These are phyloP conservation scores for Platichthys stellatus DNA, from an alignment of 2,113 vertebrate species.

Conservation along the genomic window DNA sequence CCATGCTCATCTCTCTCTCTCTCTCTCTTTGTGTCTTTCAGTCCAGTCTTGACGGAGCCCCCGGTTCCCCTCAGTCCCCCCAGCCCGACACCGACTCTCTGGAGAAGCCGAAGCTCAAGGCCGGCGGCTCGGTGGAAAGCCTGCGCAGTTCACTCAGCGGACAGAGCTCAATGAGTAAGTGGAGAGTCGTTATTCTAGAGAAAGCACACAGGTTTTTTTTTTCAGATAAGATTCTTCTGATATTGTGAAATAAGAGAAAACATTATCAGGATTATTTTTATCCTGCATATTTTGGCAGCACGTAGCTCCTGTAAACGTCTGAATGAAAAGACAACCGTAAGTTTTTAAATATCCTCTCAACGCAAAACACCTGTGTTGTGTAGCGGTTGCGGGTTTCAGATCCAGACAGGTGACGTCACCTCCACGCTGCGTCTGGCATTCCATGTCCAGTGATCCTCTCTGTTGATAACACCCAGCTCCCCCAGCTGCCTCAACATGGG, in stretches of 20 bases:
- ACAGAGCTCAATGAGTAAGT: constrained; percentile 98
- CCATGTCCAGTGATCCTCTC: background rate
- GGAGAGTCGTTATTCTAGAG: background rate
- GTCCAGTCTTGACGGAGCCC: constrained; percentile 88
- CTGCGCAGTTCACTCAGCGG: constrained; percentile 96
- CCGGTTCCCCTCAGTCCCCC: constrained; percentile 85
- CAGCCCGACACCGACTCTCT: constrained; percentile 86
- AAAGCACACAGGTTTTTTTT: background rate
- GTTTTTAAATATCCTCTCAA: background rate
- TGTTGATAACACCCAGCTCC: constrained; percentile 8
- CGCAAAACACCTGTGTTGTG: constrained; percentile 34
- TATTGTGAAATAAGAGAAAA: background rate
- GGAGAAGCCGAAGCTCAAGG: constrained; percentile 97
- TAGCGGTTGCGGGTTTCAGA: background rate
- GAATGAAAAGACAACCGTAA: background rate
- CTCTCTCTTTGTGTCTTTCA: constrained; percentile 67
- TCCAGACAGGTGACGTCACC: constrained; percentile 2
- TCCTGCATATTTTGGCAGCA: background rate
- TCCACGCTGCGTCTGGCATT: background rate
- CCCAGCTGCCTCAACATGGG: background rate
- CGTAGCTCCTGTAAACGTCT: background rate
- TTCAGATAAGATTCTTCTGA: background rate
- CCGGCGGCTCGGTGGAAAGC: constrained; percentile 95
- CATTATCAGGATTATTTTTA: too few relatives aligned
- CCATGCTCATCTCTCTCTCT: background rate